A percentile compares a stretch with the other conserved stretches of the same genome.
Evolutionary conservation across 2,888 invertebrate genomes (phyloP).

Genomic region (Pristionchus entomophagus): DNA sequence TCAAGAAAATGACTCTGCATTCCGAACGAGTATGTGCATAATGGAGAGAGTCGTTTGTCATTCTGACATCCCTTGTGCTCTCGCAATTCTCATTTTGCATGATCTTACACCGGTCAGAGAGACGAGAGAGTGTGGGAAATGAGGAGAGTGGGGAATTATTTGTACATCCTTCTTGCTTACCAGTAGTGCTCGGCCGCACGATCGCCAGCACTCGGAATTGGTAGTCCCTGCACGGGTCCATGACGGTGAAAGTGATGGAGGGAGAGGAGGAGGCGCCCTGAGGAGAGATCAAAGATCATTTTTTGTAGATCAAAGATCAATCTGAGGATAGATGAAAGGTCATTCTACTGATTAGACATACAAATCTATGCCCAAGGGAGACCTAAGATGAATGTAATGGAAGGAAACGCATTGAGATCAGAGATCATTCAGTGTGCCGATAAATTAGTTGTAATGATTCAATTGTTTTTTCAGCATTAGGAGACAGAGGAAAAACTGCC

Average conservation of each 20-base stretch:
- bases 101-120: neutral
- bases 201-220: conserved; percentile 64
- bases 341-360: too few species aligned
- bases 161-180: neutral
- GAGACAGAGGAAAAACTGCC: too few species aligned
- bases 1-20: too few species aligned
- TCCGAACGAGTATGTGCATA: too few species aligned
- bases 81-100: neutral
- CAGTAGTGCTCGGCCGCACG: conserved; percentile 46
- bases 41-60: neutral
- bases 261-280: conserved; percentile 71
- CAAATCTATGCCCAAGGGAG: too few species aligned
- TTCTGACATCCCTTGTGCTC: too few species aligned
- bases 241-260: conserved; percentile 67
- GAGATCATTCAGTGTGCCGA: too few species aligned
- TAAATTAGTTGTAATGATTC: too few species aligned
- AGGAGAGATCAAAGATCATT: conserved; percentile 49
- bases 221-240: conserved; percentile 73
- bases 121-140: neutral
- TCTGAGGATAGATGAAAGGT: neutral
- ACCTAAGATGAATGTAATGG: too few species aligned
- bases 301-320: neutral
- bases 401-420: too few species aligned
- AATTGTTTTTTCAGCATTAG: too few species aligned
- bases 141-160: too few species aligned